A percentile compares a stretch with the other conserved stretches of the same genome.
Evolutionary conservation across 2,797 vertebrate species (phyloP).

Genomic region (Danio kyathit): DNA sequence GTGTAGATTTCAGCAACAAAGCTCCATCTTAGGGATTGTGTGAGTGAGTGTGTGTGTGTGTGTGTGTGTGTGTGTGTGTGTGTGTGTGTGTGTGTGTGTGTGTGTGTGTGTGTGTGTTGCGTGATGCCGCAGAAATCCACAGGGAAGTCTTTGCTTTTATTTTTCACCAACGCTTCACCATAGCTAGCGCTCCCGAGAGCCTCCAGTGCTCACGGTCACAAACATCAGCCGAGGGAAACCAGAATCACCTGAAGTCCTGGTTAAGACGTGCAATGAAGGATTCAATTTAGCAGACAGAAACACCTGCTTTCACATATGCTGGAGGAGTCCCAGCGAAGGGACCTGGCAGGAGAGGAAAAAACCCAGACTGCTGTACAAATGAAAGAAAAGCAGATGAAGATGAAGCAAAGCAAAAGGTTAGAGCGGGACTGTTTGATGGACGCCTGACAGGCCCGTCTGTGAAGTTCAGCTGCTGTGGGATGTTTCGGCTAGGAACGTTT

Average conservation of each 20-base stretch:
- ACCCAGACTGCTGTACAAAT: conserved; percentile 24
- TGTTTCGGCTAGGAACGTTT: conserved; percentile 9
- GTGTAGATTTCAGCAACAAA: conserved; percentile 6
- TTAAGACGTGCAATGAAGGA: conserved; percentile 64
- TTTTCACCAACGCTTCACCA: conserved; percentile 20
- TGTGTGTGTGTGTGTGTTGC: background rate
- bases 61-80: background rate
- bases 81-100: background rate
- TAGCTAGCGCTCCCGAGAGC: conserved; percentile 22
- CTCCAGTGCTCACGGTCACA: conserved; percentile 26
- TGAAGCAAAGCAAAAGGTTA: conserved; percentile 68
- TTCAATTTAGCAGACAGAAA: conserved; percentile 70
- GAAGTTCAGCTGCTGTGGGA: background rate
- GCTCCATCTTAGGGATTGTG: conserved; percentile 19
- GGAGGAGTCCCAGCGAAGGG: conserved; percentile 67
- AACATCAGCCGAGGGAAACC: conserved; percentile 44
- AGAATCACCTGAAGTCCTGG: conserved; percentile 26
- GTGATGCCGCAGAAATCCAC: background rate
- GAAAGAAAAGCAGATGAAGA: conserved; percentile 59
- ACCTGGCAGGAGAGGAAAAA: conserved; percentile 71
- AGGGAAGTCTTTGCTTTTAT: background rate
- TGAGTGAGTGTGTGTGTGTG: background rate
- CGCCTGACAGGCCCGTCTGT: background rate
- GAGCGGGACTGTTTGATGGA: conserved; percentile 18
- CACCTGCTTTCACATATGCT: conserved; percentile 80